phyloP scores from a whole-genome alignment of 2,113 vertebrate genomes.

The Varanus salvator region DNA sequence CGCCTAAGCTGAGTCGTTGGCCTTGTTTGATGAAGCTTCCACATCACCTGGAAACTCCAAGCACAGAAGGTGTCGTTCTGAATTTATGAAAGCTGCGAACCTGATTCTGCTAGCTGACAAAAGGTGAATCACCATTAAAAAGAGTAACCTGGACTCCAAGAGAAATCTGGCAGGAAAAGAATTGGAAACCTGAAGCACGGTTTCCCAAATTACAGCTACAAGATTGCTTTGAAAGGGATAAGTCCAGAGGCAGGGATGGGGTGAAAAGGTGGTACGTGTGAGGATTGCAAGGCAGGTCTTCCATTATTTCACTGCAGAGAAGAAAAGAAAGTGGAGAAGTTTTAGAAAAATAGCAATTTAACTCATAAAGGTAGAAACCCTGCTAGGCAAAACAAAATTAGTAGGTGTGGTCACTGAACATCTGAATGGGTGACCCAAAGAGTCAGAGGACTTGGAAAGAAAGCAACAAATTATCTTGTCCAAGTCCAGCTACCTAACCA shows the following conservation, averaged over 20 bases:
- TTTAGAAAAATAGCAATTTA: constrained; percentile 44
- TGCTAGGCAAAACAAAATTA: not conserved
- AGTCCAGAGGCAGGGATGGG: constrained; percentile 7
- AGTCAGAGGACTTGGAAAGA: not conserved
- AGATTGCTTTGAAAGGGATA: constrained; percentile 56
- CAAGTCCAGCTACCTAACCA: not conserved
- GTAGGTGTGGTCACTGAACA: not conserved
- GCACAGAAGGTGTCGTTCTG: constrained; percentile 23
- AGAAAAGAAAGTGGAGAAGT: constrained; percentile 15
- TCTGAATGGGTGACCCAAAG: not conserved
- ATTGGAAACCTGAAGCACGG: constrained; percentile 44
- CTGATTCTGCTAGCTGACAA: constrained; percentile 25
- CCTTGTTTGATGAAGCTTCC: constrained; percentile 2
- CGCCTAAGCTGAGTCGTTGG: not conserved
- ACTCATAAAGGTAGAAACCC: not conserved
- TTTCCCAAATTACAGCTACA: constrained; percentile 46
- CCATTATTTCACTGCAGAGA: not conserved
- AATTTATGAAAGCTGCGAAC: constrained; percentile 54
- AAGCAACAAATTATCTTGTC: not conserved
- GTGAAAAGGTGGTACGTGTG: not conserved
- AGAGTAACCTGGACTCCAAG: constrained; percentile 45
- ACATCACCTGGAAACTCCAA: rapidly evolving
- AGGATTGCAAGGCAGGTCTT: constrained; percentile 39
- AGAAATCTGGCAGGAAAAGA: constrained; percentile 40
- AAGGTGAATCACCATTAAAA: constrained; percentile 44